phyloP scores from a whole-genome alignment of 2,888 invertebrate species.

The Trilocha varians region DNA sequence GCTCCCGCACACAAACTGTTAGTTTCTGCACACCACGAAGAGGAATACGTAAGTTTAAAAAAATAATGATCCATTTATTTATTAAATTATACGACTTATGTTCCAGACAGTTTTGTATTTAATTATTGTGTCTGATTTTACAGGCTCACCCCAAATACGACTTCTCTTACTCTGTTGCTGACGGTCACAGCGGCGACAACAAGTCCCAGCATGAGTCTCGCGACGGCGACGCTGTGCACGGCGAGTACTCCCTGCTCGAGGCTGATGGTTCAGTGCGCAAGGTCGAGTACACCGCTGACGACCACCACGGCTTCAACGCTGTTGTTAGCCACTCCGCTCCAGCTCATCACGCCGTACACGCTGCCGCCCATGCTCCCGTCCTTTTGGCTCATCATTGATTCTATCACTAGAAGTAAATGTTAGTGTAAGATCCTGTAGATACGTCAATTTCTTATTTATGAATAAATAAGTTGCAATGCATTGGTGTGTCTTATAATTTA shows the following conservation, averaged over 20 bases:
- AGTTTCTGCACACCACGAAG: constrained; percentile 30
- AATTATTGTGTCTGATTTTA: constrained; percentile 5
- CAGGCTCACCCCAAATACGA: constrained; percentile 74
- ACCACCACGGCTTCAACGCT: constrained; percentile 63
- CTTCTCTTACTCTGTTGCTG: constrained; percentile 72
- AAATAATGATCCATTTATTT: neutral
- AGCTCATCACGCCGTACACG: constrained; percentile 27
- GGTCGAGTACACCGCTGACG: constrained; percentile 70
- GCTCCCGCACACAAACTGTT: constrained; percentile 29
- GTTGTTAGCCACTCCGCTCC: constrained; percentile 55
- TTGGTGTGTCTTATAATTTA: no score
- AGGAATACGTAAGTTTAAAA: constrained; percentile 40
- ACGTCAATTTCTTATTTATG: neutral
- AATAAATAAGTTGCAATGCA: no score
- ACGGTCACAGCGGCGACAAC: constrained; percentile 73
- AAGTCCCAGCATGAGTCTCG: constrained; percentile 73
- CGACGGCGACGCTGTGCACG: constrained; percentile 76
- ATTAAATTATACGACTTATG: no score
- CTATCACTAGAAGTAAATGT: neutral
- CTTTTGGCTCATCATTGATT: constrained; percentile 35
- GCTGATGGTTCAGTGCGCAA: constrained; percentile 69
- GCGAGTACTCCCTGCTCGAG: constrained; percentile 56
- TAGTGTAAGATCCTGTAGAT: neutral
- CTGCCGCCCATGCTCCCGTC: constrained; percentile 24
- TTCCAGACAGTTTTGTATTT: no score